Evolutionary conservation across 2,888 invertebrate species (phyloP).

Genomic region (Orthonevra nobilis): DNA sequence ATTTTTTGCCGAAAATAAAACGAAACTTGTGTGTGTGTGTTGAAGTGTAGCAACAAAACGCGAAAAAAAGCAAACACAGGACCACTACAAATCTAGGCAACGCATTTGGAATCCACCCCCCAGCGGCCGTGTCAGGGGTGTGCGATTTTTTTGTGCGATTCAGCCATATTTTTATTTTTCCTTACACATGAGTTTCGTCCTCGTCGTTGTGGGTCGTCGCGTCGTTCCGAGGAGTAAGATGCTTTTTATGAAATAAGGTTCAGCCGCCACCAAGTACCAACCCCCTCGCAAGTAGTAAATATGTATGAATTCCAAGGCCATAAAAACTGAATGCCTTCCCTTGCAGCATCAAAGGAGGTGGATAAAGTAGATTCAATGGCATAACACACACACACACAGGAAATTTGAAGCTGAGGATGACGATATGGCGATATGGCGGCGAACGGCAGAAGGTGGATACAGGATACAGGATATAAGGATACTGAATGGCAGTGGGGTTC

Average conservation of each 20-base stretch:
- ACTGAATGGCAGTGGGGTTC: too few relatives aligned
- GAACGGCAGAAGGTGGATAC: conserved; percentile 16
- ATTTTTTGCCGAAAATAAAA: conserved; percentile 35
- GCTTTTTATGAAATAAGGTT: conserved; percentile 66
- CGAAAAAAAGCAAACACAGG: conserved; percentile 8
- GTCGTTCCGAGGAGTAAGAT: conserved; percentile 21
- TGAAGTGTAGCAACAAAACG: not conserved
- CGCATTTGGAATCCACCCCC: conserved; percentile 43
- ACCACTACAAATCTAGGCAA: conserved; percentile 31
- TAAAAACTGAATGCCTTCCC: conserved; percentile 65
- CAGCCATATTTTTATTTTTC: conserved; percentile 68
- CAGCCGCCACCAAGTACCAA: conserved; percentile 9
- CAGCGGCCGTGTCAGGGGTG: conserved; percentile 5
- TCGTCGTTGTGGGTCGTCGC: not conserved
- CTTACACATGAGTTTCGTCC: conserved; percentile 13
- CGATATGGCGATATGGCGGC: not conserved
- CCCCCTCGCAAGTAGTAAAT: conserved; percentile 49
- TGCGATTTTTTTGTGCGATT: conserved; percentile 60
- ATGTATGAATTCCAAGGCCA: conserved; percentile 65
- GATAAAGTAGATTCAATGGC: conserved; percentile 18
- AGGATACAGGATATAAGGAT: too few relatives aligned
- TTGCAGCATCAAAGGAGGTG: conserved; percentile 3
- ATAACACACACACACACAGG: too few relatives aligned
- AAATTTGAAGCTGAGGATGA: conserved; percentile 57
- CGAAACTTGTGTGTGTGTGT: conserved; percentile 4